Conservation (phyloP, 2,888 invertebrate species). For the Troides oblongomaculatus region DNA sequence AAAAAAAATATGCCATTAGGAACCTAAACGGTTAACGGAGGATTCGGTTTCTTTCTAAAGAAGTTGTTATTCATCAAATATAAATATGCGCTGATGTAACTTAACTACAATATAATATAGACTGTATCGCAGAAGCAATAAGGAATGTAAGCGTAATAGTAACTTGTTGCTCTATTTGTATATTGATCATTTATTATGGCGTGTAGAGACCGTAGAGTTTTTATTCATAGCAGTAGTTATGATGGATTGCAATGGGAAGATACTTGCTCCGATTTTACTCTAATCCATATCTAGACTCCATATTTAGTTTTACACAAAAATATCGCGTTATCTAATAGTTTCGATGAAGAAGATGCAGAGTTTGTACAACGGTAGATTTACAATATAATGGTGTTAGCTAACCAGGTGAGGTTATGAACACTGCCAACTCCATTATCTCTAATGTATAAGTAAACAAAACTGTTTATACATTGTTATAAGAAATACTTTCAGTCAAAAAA, state of each 20-base stretch:
- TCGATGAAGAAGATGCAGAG: too few relatives aligned
- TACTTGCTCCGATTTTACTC: slow-evolving; percentile 38
- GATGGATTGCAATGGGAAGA: slow-evolving; percentile 60
- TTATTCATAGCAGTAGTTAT: slow-evolving; percentile 48
- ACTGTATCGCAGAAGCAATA: slow-evolving; percentile 19
- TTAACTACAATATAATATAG: slow-evolving; percentile 21
- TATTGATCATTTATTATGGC: slow-evolving; percentile 43
- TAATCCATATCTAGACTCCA: slow-evolving; percentile 10
- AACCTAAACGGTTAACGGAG: slow-evolving; percentile 69
- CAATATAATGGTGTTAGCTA: too few relatives aligned
- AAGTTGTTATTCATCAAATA: slow-evolving; percentile 37
- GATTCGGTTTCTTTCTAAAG: slow-evolving; percentile 64
- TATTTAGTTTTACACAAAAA: background rate
- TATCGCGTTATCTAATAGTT: background rate
- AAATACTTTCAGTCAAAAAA: too few relatives aligned
- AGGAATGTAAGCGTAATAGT: background rate
- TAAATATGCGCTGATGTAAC: slow-evolving; percentile 19
- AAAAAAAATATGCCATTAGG: slow-evolving; percentile 61
- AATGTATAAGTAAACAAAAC: too few relatives aligned
- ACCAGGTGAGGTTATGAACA: too few relatives aligned
- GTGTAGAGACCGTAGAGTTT: slow-evolving; percentile 39
- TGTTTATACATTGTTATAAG: too few relatives aligned
- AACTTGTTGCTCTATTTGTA: slow-evolving; percentile 5
- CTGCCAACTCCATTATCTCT: too few relatives aligned
- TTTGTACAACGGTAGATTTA: too few relatives aligned